Evolutionary conservation across 2,113 vertebrate genomes (phyloP).

Genomic region (Ictalurus furcatus): DNA sequence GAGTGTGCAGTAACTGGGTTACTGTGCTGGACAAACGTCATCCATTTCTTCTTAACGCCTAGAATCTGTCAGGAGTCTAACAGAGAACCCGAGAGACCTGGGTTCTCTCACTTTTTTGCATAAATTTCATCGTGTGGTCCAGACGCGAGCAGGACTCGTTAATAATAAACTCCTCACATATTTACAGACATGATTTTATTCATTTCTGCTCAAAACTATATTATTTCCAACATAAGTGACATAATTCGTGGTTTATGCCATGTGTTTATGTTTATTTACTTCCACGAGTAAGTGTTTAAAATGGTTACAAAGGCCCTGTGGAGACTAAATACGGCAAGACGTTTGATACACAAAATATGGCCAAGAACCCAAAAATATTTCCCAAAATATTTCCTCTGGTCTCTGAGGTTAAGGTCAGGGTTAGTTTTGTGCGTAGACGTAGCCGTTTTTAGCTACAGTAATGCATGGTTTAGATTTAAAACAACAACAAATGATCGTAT

Average conservation of each 20-base stretch:
- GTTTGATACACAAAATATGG: not conserved
- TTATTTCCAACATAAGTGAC: not conserved
- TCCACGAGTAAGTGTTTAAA: not conserved
- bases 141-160: not conserved
- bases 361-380: not conserved
- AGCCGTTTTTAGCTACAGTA: constrained; percentile 7
- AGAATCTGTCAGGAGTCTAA: not conserved
- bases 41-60: not conserved
- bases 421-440: not conserved
- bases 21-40: too few species aligned
- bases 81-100: not conserved
- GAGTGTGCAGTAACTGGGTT: not conserved
- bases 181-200: not conserved
- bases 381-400: constrained; percentile 19
- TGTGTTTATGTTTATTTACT: not conserved
- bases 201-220: not conserved
- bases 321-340: not conserved
- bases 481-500: not conserved
- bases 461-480: not conserved
- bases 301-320: not conserved
- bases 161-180: not conserved
- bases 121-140: not conserved
- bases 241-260: not conserved
- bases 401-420: constrained; percentile 4
- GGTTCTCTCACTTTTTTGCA: not conserved